Evolutionary conservation across 2,888 invertebrate species (phyloP).

Genomic region (Harpagoxenus sublaevis): DNA sequence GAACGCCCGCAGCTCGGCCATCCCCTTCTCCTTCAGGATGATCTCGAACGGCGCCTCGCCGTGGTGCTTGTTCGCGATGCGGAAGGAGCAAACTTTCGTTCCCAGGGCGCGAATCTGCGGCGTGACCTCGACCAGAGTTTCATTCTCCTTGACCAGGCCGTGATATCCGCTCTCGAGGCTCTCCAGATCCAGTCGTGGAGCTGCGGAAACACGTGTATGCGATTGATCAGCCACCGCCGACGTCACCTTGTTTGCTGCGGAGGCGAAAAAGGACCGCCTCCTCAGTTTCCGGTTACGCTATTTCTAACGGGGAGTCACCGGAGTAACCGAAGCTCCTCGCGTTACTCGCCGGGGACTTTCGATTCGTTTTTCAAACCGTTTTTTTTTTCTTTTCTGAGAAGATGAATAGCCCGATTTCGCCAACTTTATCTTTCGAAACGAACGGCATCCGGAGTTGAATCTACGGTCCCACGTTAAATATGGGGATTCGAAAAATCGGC

Average conservation of each 20-base stretch:
- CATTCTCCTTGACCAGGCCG: conserved; percentile 96
- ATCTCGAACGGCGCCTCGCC: conserved; percentile 97
- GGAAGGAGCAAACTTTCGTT: conserved; percentile 92
- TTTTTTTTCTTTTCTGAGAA: not conserved
- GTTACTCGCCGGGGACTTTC: conserved; percentile 10
- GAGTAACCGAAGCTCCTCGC: conserved; percentile 5
- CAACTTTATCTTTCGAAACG: not conserved
- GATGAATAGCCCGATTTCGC: conserved; percentile 7
- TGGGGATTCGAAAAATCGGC: conserved; percentile 1
- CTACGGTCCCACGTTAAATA: not conserved
- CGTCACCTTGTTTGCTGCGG: conserved; percentile 5
- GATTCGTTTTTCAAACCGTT: not conserved
- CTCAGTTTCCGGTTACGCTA: conserved; percentile 43
- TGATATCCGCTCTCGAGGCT: conserved; percentile 96
- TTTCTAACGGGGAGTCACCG: conserved; percentile 7
- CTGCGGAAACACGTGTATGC: conserved; percentile 82
- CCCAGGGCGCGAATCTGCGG: conserved; percentile 95
- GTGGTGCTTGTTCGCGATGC: conserved; percentile 96
- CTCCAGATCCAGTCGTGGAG: conserved; percentile 92
- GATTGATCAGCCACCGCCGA: conserved; percentile 23
- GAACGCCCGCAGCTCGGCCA: conserved; percentile 94
- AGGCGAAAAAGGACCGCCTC: conserved; percentile 41
- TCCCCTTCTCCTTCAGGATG: conserved; percentile 91
- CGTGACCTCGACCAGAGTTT: conserved; percentile 96
- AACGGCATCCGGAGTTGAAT: not conserved